Evolutionary conservation across 2,888 invertebrate genomes (phyloP).

Genomic region (Pantelozetes paolii): DNA sequence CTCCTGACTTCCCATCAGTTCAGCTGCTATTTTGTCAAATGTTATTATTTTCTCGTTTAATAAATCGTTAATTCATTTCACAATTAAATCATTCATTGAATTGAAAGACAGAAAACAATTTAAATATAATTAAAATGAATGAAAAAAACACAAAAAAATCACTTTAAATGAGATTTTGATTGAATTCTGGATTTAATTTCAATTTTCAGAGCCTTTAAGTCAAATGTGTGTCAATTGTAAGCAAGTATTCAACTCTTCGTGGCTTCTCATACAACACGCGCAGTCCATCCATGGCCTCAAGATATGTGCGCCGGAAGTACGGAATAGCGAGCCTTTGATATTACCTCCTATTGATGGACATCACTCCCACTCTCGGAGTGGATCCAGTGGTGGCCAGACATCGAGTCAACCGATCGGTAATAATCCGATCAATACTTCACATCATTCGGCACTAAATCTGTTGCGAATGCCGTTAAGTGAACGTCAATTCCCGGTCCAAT

Average conservation of each 20-base stretch:
- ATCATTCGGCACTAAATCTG: slow-evolving; percentile 53
- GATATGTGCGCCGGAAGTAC: slow-evolving; percentile 69
- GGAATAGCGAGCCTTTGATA: slow-evolving; percentile 36
- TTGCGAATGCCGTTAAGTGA: slow-evolving; percentile 69
- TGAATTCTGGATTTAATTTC: not conserved
- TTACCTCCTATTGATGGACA: slow-evolving; percentile 44
- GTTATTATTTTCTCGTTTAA: not conserved
- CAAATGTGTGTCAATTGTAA: slow-evolving; percentile 92
- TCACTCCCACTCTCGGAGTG: slow-evolving; percentile 2
- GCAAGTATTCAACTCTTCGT: slow-evolving; percentile 83
- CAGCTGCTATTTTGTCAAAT: slow-evolving; percentile 25
- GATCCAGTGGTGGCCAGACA: slow-evolving; percentile 24
- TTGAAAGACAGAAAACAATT: too few relatives aligned
- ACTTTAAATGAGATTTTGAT: not conserved
- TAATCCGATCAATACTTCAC: slow-evolving; percentile 46
- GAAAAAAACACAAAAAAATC: too few relatives aligned
- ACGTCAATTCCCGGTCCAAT: slow-evolving; percentile 49
- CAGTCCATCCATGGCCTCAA: slow-evolving; percentile 90
- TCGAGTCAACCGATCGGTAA: slow-evolving; percentile 27
- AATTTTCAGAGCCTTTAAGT: slow-evolving; percentile 72
- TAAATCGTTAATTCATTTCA: not conserved
- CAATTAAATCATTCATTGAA: not conserved
- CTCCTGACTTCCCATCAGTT: not conserved
- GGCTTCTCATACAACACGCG: slow-evolving; percentile 90
- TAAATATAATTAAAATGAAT: too few relatives aligned